Evolutionary conservation across 2,888 invertebrate genomes (phyloP), one percentile per base, ranked within the genome.

Genomic region (Epistrophe eligans): DNA sequence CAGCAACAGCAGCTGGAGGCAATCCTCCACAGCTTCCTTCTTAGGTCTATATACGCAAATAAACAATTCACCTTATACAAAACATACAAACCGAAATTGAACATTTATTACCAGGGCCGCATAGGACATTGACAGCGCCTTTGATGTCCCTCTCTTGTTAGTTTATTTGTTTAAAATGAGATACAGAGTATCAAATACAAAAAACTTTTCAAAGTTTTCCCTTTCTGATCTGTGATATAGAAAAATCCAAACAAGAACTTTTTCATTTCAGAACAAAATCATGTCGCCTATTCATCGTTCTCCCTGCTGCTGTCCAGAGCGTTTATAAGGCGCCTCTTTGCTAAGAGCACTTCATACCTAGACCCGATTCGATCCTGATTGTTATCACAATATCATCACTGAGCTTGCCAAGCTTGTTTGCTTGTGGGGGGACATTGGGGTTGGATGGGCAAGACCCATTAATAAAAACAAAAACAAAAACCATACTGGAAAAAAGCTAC

Each of bases 401-500:
- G 9, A 52, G 24, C 24, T 52, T 15, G 8, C 7, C n/a, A 11
- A 24, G 24, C 24, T 24, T 24, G 24, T 3, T 24, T 24, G 24
- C 24, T 57, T n/a, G n/a, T 38, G 58, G 17, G n/a, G 11, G 35
- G 35, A 10, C 8, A 13, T 13, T 32, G 1, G 32, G 10, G 48
- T 67, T 15, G 35, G 24, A 32, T 52, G 38, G 43, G 72, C 28
- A 28, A 19, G 10, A 35, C 11, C 6, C 43, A 64, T 50, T 32
- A 45, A 64, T 66, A 58, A 71, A 76, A 70, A 64, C 70, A 35
- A 7, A 35, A 7, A 35, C 4, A 45, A 19, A 67, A 79, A 48
- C 72, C 67, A 77, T 67, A 60, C 77, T 67, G 48, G 43, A 77
- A 77, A 24, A 84, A 77, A 55, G 70, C 73, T 77, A 82, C 85